These are phyloP conservation scores for Cyphomyrus plagiostoma DNA, from an alignment of 2,113 vertebrate species.

Conservation along the genomic window DNA sequence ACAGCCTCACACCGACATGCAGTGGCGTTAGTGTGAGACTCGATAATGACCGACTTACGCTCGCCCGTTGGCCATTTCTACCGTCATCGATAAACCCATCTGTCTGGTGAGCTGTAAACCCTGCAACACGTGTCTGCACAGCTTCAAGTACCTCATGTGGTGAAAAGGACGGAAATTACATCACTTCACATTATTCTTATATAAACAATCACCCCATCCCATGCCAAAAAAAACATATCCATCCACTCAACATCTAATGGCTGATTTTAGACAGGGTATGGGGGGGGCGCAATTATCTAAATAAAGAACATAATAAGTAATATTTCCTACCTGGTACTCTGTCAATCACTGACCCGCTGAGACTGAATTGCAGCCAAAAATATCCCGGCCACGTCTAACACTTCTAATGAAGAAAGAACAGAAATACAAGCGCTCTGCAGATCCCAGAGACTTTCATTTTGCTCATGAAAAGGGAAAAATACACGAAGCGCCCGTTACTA, in stretches of 20 bases:
- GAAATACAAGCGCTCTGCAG: background rate
- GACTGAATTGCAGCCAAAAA: background rate
- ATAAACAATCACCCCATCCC: background rate
- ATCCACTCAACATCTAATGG: background rate
- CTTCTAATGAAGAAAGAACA: background rate
- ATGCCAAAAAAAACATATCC: background rate
- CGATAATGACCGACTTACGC: background rate
- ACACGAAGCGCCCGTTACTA: conserved; percentile 20
- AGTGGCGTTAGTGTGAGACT: background rate
- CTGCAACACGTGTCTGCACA: background rate
- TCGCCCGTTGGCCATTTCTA: background rate
- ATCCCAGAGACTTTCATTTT: conserved; percentile 1
- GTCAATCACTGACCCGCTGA: background rate
- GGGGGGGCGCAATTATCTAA: background rate
- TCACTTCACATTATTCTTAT: background rate
- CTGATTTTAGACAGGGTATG: background rate
- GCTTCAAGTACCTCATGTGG: background rate
- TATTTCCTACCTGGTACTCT: background rate
- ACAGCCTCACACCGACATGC: background rate
- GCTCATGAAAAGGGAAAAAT: conserved; percentile 7
- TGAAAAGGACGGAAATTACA: background rate
- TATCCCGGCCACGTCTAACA: background rate
- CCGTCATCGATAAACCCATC: background rate
- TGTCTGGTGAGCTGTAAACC: background rate
- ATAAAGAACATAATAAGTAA: background rate